phyloP scores from a whole-genome alignment of 2,888 invertebrate genomes.

The Melikaiella ostensackeni region DNA sequence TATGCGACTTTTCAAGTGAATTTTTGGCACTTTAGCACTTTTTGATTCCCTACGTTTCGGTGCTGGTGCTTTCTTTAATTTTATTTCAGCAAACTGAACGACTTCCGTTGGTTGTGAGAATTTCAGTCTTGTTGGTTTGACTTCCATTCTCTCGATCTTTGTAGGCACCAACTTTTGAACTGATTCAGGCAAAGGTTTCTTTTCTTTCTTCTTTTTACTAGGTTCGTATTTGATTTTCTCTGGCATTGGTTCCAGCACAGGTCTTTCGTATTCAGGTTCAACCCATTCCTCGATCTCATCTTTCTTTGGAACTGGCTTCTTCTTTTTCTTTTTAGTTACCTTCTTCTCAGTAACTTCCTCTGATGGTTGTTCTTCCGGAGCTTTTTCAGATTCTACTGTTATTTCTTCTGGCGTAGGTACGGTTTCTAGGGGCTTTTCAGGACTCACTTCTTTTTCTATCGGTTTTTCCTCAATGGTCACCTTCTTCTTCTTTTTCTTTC shows the following conservation, averaged over 20 bases:
- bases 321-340: constrained; percentile 55
- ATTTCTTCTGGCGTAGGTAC: constrained; percentile 44
- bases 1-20: constrained; percentile 86
- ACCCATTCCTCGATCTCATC: constrained; percentile 58
- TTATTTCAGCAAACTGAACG: constrained; percentile 51
- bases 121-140: constrained; percentile 30
- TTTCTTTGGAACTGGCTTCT: constrained; percentile 54
- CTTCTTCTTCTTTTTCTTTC: constrained; percentile 59
- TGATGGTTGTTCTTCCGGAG: constrained; percentile 33
- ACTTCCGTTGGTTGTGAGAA: constrained; percentile 58
- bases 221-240: constrained; percentile 59
- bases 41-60: constrained; percentile 20
- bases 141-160: constrained; percentile 27
- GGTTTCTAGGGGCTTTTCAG: too few relatives aligned
- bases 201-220: constrained; percentile 57
- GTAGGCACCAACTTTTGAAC: constrained; percentile 55
- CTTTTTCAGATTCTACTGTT: neutral
- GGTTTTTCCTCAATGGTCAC: constrained; percentile 61
- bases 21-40: constrained; percentile 55
- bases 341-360: constrained; percentile 59
- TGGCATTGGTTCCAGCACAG: constrained; percentile 62
- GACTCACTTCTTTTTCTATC: constrained; percentile 38
- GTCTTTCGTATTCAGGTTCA: constrained; percentile 60
- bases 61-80: constrained; percentile 62
- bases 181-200: constrained; percentile 54